Conservation (phyloP, 2,113 vertebrate species). For the Erinaceus europaeus region DNA sequence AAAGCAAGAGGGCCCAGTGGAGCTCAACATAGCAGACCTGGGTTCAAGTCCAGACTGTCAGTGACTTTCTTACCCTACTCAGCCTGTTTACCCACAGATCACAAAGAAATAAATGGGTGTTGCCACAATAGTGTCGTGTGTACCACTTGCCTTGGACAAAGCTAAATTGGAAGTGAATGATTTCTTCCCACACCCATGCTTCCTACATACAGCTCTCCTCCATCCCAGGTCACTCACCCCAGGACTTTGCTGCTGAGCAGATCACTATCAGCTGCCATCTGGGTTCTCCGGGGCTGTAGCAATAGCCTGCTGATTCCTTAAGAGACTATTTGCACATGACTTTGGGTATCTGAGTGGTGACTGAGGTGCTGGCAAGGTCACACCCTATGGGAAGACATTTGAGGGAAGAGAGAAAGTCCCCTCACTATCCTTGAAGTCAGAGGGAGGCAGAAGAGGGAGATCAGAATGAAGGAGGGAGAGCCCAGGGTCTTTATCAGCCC, state of each 20-base stretch:
- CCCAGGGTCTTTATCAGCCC: fast-evolving
- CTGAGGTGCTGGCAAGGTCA: not conserved
- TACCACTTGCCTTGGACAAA: fast-evolving
- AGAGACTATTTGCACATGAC: not conserved
- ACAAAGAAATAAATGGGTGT: not conserved
- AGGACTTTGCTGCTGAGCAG: not conserved
- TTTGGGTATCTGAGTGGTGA: not conserved
- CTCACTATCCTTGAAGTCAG: not conserved
- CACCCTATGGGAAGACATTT: not conserved
- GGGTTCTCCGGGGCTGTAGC: not conserved
- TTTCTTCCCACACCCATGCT: not conserved
- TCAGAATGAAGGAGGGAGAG: not conserved
- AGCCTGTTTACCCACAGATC: not conserved
- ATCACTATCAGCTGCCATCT: not conserved
- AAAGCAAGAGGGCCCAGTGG: not conserved
- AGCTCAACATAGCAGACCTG: not conserved
- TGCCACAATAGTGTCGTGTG: fast-evolving
- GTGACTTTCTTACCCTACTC: not conserved
- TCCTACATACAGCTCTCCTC: not conserved
- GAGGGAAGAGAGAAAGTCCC: not conserved
- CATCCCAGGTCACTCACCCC: not conserved
- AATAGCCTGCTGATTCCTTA: not conserved
- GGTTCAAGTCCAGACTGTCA: not conserved
- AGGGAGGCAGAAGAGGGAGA: not conserved
- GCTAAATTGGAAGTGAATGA: too few species aligned